A percentile compares a stretch with the other conserved stretches of the same genome.
These are phyloP conservation scores for Stenodema calcarata DNA, from an alignment of 2,888 invertebrate genomes.

Conservation along the genomic window DNA sequence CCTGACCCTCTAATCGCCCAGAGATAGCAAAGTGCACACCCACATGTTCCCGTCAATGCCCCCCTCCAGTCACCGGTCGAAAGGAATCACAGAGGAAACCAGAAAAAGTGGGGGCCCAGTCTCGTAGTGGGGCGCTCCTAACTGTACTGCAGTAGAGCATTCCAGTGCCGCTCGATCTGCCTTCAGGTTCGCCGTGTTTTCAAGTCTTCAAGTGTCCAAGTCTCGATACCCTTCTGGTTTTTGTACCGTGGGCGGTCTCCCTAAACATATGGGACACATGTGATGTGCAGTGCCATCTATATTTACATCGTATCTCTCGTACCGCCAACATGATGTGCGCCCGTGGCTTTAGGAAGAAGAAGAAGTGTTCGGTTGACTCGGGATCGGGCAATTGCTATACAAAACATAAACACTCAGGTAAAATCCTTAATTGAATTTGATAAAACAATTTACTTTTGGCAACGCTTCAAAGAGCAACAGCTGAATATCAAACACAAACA, in stretches of 20 bases:
- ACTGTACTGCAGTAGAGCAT: conserved; percentile 26
- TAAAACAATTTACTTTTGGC: too few relatives aligned
- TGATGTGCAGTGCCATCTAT: conserved; percentile 40
- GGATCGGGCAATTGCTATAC: conserved; percentile 56
- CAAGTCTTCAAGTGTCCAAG: neutral
- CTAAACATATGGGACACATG: conserved; percentile 33
- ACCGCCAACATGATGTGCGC: conserved; percentile 55
- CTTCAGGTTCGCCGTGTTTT: neutral
- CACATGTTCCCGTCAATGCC: neutral
- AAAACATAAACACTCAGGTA: conserved; percentile 50
- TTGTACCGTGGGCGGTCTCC: neutral
- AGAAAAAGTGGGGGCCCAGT: neutral
- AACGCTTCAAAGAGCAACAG: too few relatives aligned
- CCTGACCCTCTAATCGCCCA: neutral
- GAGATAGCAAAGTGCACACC: neutral
- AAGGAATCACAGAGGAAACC: neutral
- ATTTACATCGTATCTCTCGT: conserved; percentile 2
- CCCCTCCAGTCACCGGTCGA: neutral
- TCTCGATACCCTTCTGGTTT: neutral
- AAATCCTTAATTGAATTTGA: neutral
- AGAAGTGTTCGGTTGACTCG: conserved; percentile 54
- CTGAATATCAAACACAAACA: too few relatives aligned
- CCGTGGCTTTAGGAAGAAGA: conserved; percentile 56
- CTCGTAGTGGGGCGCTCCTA: conserved; percentile 20
- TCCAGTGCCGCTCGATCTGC: conserved; percentile 28